Base-by-base conservation (phyloP, 2,113 vertebrate species). In the Neotoma lepida region DNA sequence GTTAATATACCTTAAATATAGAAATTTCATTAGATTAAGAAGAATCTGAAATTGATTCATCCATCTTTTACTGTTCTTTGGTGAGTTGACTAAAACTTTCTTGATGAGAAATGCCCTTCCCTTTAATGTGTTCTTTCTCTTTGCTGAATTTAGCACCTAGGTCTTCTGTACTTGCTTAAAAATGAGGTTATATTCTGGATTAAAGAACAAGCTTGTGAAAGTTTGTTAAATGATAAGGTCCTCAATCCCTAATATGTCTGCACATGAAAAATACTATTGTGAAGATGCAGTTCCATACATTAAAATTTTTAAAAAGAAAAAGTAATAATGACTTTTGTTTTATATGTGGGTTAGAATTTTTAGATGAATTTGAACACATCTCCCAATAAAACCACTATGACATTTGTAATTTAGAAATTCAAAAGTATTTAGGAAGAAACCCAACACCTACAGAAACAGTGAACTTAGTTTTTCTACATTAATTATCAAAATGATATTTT, bases 231-330 rank as follows among this genome's bases (percentile, higher is more conserved):
- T 22, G 9, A 18, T 30, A 41, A 63, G 46, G 30, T 46, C 9
- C 66, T 33, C 35, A 84, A 22, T 85, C 80, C 46, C 66, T 84
- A 90, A 28, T 30, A 49, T 66, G 2, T 76, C 22, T 70, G 20
- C 5, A 18, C 3, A 81, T 74, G 28, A 87, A 68, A 61, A n/a
- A 58, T 73, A 78, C 63, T 77, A 90, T 84, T 44, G 41, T 78
- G 0, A 87, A 18, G 26, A 61, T 93, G 18, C 1, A 71, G 2
- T 6, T 9, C 17, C 71, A 84, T 26, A 39, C 13, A 84, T 22
- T 88, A 95, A 35, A 89, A 71, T 35, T 73, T 8, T 82, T 90
- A 71, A 87, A 94, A 84, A 77, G 12, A 88, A 70, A 46, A 73
- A 17, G 56, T 88, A 91, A 64, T 1, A 9, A 71, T 15, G 12